A percentile compares a stretch with the other conserved stretches of the same genome.
phyloP scores from a whole-genome alignment of 1,140 invertebrate genomes.

The Lepidostoma basale region DNA sequence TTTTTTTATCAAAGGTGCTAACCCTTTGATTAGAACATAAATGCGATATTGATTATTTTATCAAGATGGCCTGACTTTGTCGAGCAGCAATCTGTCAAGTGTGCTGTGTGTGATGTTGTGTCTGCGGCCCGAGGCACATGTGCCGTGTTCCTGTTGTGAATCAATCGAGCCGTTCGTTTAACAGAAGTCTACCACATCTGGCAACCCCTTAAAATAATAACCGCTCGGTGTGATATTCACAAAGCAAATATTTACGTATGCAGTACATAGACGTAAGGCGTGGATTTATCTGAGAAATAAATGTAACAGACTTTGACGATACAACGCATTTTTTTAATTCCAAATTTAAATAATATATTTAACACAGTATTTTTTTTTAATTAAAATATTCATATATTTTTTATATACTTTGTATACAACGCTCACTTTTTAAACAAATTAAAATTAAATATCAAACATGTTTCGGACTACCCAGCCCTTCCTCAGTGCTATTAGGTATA shows the following conservation, averaged over 20 bases:
- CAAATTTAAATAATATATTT: no score
- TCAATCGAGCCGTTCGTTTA: constrained; percentile 25
- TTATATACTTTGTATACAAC: no score
- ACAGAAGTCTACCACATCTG: constrained; percentile 19
- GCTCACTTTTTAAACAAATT: no score
- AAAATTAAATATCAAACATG: no score
- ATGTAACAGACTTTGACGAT: no score
- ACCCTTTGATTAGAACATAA: not conserved
- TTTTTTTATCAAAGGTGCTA: not conserved
- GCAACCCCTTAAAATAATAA: constrained; percentile 34
- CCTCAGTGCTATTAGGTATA: no score
- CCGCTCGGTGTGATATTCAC: constrained; percentile 24
- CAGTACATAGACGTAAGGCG: not conserved
- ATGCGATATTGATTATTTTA: not conserved
- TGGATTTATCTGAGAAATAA: no score
- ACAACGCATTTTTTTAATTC: no score
- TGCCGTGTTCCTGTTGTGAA: constrained; percentile 20
- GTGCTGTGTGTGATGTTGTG: not conserved
- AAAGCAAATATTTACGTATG: constrained; percentile 19
- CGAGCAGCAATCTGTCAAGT: not conserved
- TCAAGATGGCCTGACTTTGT: not conserved
- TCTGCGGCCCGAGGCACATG: not conserved
- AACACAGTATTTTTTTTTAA: no score
- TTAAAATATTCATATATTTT: no score
- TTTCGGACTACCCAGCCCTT: no score